Percentiles rank a stretch among this genome's conserved stretches.
phyloP scores from a whole-genome alignment of 2,888 invertebrate genomes.

The Drosophila subsilvestris region DNA sequence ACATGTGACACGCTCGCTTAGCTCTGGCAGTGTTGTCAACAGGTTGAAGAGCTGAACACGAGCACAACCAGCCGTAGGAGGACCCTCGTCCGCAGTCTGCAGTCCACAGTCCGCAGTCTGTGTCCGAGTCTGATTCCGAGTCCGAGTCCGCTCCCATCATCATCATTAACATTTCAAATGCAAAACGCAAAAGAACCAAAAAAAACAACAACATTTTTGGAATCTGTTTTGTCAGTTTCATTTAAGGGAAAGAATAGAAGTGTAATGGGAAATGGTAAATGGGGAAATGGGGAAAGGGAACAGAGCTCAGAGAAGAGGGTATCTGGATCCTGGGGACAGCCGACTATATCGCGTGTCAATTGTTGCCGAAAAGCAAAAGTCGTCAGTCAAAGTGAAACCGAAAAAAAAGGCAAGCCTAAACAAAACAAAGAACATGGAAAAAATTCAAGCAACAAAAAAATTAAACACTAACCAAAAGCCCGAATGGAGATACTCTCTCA shows the following conservation, averaged over 20 bases:
- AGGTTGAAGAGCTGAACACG: constrained; percentile 48
- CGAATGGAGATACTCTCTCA: not conserved
- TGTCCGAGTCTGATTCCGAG: too few species aligned
- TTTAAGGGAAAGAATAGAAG: not conserved
- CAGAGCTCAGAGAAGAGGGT: not conserved
- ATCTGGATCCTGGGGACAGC: not conserved
- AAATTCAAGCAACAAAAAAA: constrained; percentile 12
- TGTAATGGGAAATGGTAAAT: not conserved
- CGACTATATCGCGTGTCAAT: constrained; percentile 81
- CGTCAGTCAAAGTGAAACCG: constrained; percentile 57
- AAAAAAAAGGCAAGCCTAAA: constrained; percentile 28
- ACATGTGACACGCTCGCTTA: constrained; percentile 50
- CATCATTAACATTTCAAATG: constrained; percentile 57
- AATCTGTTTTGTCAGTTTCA: constrained; percentile 11
- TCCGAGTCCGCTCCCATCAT: constrained; percentile 27
- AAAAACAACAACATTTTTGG: not conserved
- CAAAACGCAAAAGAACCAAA: not conserved
- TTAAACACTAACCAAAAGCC: not conserved
- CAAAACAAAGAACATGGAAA: constrained; percentile 2
- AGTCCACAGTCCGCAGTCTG: not conserved
- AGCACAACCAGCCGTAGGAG: constrained; percentile 2
- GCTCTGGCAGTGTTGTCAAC: constrained; percentile 53
- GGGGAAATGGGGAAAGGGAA: not conserved
- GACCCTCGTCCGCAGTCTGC: not conserved
- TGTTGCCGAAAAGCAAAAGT: constrained; percentile 67